Evolutionary conservation across 2,113 vertebrate genomes (phyloP), one percentile per base, ranked within the genome.

Genomic region (Lasiurus cinereus): DNA sequence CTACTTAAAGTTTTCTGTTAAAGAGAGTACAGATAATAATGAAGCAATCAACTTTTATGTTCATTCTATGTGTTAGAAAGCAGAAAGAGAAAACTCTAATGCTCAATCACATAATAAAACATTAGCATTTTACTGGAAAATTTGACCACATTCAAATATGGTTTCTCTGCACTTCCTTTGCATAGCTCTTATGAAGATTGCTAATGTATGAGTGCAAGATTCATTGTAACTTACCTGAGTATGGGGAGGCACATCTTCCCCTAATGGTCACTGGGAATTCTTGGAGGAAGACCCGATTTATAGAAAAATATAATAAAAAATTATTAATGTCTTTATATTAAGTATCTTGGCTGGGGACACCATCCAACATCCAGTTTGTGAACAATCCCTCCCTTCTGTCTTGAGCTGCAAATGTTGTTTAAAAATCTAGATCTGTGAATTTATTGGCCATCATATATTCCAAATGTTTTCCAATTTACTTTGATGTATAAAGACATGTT

Each of bases 221-320:
- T 22, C 22, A 43, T 39, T 16, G 31, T 3, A 9, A 5, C 1
- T 78, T 48, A 64, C 11, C 5, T 27, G 9, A 43, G 12, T 29
- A 46, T 33, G 56, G 8, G 2, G 1, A 73, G 14, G 2, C 0
- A 21, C 11, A 3, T 46, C 10, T 83, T 83, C 43, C 27, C 1
- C 43, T 52, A 64, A 3, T 50, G 16, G 1, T 1, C 33, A 83
- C 1, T 29, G 39, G 13, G 11, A 90, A 52, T 69, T 90, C 27
- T n/a, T 46, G 5, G 2, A 52, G 4, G 3, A 2, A 0, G 3
- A 50, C 0, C 2, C 70, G 18, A 64, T 36, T 78, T 62, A 62
- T 39, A 88, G 39, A 6, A 19, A 73, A 79, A 16, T 13, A 52
- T 62, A 10, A 62, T 5, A 88, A 88, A 93, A 74, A 5, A 2